Evolutionary conservation across 2,888 invertebrate genomes (phyloP).

Genomic region (Chironomus riparius): DNA sequence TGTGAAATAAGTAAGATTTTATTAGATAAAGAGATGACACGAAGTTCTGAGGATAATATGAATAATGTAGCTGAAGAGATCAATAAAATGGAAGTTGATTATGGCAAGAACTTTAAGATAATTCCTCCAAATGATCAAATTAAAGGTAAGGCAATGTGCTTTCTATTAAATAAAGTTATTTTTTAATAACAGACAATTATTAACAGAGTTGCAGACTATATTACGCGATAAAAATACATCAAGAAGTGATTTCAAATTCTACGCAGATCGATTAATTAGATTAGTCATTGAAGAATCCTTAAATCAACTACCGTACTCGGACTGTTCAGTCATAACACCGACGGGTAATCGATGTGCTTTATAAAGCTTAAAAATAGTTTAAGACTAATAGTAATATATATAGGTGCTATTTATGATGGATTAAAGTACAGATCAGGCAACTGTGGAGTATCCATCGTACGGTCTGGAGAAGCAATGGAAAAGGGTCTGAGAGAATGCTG

Average conservation of each 20-base stretch:
- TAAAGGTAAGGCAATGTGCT: slow-evolving; percentile 24
- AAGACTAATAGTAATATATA: too few relatives aligned
- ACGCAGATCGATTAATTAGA: slow-evolving; percentile 93
- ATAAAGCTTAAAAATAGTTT: too few relatives aligned
- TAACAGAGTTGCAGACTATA: slow-evolving; percentile 68
- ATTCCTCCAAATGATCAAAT: slow-evolving; percentile 40
- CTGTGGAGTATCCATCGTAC: slow-evolving; percentile 95
- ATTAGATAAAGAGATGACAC: neutral
- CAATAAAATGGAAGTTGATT: slow-evolving; percentile 31
- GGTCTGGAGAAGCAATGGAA: slow-evolving; percentile 95
- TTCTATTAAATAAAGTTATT: neutral
- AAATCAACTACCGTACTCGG: slow-evolving; percentile 90
- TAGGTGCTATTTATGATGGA: slow-evolving; percentile 77
- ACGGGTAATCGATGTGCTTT: too few relatives aligned
- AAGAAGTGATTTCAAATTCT: slow-evolving; percentile 96
- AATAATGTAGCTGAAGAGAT: neutral
- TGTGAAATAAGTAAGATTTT: neutral
- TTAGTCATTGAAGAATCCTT: slow-evolving; percentile 96
- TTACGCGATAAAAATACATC: slow-evolving; percentile 79
- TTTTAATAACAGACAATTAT: too few relatives aligned
- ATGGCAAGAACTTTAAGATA: slow-evolving; percentile 39
- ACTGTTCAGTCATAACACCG: slow-evolving; percentile 85
- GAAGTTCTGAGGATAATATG: slow-evolving; percentile 17
- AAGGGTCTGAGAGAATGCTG: slow-evolving; percentile 93
- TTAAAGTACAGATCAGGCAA: slow-evolving; percentile 94